Percentiles rank a stretch among this genome's conserved stretches.
These are phyloP conservation scores for Scatophagus argus DNA, from an alignment of 2,113 vertebrate genomes.

Conservation along the genomic window DNA sequence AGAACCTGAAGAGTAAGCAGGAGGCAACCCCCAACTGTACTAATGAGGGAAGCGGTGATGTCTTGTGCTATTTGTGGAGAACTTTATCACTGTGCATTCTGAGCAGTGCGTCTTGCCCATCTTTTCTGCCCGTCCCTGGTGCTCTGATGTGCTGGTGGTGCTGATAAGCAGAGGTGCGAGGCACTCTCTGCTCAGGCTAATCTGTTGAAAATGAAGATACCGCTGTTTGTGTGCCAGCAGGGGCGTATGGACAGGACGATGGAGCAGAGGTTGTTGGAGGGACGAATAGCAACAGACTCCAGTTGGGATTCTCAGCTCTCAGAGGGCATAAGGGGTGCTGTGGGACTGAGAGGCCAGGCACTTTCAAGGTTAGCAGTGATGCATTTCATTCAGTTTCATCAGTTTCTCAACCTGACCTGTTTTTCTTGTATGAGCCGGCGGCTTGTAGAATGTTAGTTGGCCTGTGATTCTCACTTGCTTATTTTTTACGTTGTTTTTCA, in stretches of 20 bases:
- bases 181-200: conserved; percentile 62
- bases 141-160: conserved; percentile 41
- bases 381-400: conserved; percentile 59
- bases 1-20: conserved; percentile 15
- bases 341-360: conserved; percentile 10
- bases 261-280: conserved; percentile 48
- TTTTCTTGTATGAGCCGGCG: conserved; percentile 12
- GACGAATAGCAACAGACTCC: conserved; percentile 50
- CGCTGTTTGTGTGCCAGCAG: conserved; percentile 31
- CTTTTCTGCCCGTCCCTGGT: conserved; percentile 43
- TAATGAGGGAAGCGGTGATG: conserved; percentile 38
- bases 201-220: conserved; percentile 56
- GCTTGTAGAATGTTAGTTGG: neutral
- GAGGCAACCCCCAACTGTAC: conserved; percentile 13
- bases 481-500: conserved; percentile 8
- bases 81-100: conserved; percentile 54
- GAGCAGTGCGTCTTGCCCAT: conserved; percentile 34
- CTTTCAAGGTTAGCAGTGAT: conserved; percentile 23
- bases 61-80: conserved; percentile 63
- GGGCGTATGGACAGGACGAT: conserved; percentile 24
- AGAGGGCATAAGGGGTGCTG: conserved; percentile 17
- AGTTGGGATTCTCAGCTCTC: conserved; percentile 33
- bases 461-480: conserved; percentile 17
- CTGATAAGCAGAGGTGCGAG: conserved; percentile 70
- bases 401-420: neutral